Conservation (phyloP, 2,797 vertebrate genomes). For the Dermochelys coriacea region DNA sequence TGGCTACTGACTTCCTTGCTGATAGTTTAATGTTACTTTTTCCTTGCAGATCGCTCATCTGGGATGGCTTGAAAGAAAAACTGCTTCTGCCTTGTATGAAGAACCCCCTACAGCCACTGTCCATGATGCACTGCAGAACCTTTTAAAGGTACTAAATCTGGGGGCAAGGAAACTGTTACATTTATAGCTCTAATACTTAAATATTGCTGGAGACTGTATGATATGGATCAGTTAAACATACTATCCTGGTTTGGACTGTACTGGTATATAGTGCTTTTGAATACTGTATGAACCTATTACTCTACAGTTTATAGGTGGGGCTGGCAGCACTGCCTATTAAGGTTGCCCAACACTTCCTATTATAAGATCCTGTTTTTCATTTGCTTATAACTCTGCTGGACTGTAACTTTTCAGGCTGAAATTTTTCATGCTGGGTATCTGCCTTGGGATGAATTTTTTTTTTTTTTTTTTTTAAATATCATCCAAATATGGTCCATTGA, state of each 20-base stretch:
- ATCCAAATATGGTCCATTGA: background rate
- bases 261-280: background rate
- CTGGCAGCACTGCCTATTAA: background rate
- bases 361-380: background rate
- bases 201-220: background rate
- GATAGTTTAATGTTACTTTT: background rate
- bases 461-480: background rate
- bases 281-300: background rate
- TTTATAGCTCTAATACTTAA: background rate
- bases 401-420: background rate
- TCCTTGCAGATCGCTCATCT: slow-evolving; percentile 87
- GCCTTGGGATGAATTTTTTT: background rate
- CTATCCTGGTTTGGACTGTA: background rate
- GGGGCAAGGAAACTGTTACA: accelerated
- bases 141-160: slow-evolving; percentile 86
- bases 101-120: slow-evolving; percentile 85
- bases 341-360: background rate
- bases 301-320: accelerated
- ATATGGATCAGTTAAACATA: background rate
- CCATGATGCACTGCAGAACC: slow-evolving; percentile 91
- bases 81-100: slow-evolving; percentile 88
- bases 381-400: background rate
- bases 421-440: background rate
- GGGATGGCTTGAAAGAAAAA: slow-evolving; percentile 92
- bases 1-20: background rate